phyloP scores from a whole-genome alignment of 1,140 invertebrate genomes.

The Meloidogyne chitwoodi region DNA sequence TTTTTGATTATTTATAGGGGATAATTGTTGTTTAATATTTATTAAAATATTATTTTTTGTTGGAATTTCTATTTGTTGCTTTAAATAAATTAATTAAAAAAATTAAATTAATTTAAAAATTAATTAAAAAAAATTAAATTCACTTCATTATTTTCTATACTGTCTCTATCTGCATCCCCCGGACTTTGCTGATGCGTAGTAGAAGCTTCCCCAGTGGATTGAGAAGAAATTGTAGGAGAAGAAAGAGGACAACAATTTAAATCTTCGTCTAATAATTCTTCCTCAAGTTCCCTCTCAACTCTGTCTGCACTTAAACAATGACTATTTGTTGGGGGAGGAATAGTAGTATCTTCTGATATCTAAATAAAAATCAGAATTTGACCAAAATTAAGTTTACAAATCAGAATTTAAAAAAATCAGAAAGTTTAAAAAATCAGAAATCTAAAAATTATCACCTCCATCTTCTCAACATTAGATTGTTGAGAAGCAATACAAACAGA shows the following conservation, averaged over 20 bases:
- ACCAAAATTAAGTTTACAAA: too few species aligned
- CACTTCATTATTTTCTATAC: background rate
- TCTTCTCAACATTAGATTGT: background rate
- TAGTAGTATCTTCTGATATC: background rate
- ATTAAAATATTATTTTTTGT: background rate
- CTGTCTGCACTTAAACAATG: background rate
- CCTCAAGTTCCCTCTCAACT: background rate
- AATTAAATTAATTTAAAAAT: background rate
- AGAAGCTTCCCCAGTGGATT: slow-evolving; percentile 9
- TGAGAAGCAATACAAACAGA: background rate
- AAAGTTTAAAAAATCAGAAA: too few species aligned
- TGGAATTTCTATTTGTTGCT: background rate
- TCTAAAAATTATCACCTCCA: background rate
- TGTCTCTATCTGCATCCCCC: background rate
- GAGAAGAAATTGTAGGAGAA: slow-evolving; percentile 18
- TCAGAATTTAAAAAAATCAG: too few species aligned
- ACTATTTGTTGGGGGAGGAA: background rate
- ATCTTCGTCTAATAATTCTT: slow-evolving; percentile 5
- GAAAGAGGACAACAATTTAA: background rate
- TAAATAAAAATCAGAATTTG: background rate
- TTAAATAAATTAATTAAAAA: too few species aligned
- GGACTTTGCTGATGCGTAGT: slow-evolving; percentile 19
- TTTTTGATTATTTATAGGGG: background rate
- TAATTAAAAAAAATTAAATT: background rate
- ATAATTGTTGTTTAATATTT: background rate